These are phyloP conservation scores for Brenthis ino DNA, from an alignment of 2,888 invertebrate genomes.

Conservation along the genomic window DNA sequence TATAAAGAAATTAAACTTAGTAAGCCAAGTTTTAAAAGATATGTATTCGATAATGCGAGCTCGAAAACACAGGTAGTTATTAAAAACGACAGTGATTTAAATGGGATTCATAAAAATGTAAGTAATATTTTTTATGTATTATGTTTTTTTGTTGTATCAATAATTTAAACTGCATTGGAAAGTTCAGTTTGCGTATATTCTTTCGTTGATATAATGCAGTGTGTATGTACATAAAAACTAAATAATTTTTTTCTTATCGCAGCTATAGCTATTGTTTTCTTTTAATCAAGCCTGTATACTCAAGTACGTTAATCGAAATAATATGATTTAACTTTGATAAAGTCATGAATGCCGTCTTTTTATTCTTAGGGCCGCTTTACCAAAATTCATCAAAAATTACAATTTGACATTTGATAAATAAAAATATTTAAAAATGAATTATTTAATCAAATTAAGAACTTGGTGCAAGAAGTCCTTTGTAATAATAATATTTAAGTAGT, in stretches of 20 bases:
- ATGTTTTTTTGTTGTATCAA: not conserved
- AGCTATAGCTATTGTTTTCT: constrained; percentile 12
- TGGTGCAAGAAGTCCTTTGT: too few species aligned
- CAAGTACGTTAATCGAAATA: not conserved
- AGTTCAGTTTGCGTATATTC: not conserved
- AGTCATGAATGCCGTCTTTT: not conserved
- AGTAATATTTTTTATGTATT: constrained; percentile 12
- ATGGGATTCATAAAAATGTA: constrained; percentile 21
- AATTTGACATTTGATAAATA: too few species aligned
- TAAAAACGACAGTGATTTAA: constrained; percentile 12
- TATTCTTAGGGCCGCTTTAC: too few species aligned
- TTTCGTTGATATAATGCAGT: not conserved
- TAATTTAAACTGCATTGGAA: too few species aligned
- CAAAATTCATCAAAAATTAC: too few species aligned
- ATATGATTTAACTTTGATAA: not conserved
- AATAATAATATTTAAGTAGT: too few species aligned
- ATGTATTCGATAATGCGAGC: constrained; percentile 26
- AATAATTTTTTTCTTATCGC: constrained; percentile 21
- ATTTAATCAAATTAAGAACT: too few species aligned
- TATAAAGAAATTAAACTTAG: constrained; percentile 23
- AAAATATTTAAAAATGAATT: too few species aligned
- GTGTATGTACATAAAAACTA: not conserved
- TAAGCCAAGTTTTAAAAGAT: constrained; percentile 12
- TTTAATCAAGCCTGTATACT: not conserved
- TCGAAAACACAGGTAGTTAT: constrained; percentile 29